Conservation (phyloP, 2,113 vertebrate genomes). For the Microcebus murinus region DNA sequence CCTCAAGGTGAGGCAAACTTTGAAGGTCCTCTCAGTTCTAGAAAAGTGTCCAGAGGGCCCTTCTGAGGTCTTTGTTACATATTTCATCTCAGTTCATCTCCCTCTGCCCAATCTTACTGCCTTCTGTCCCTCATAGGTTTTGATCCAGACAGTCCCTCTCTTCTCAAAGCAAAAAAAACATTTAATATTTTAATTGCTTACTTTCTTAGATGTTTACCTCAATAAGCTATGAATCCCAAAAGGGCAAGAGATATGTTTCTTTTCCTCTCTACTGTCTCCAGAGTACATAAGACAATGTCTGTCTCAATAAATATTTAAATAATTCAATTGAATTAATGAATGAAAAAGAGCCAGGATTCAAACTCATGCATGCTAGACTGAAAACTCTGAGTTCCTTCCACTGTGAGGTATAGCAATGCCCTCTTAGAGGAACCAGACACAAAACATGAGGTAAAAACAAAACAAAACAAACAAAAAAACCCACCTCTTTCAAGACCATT, state of each 20-base stretch:
- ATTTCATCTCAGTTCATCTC: not conserved
- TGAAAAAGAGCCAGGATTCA: not conserved
- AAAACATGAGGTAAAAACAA: not conserved
- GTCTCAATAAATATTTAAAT: not conserved
- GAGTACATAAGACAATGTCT: not conserved
- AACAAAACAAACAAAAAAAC: no score
- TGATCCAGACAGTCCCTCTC: not conserved
- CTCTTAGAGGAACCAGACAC: not conserved
- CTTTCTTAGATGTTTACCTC: not conserved
- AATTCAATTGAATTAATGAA: not conserved
- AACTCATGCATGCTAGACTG: not conserved
- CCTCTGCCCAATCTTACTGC: not conserved
- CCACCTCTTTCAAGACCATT: not conserved
- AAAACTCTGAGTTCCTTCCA: not conserved
- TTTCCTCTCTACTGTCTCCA: not conserved
- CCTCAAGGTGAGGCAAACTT: not conserved
- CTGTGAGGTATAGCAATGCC: not conserved
- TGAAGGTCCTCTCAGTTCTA: not conserved
- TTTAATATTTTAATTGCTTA: not conserved
- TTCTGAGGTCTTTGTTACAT: not conserved
- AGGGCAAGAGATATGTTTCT: not conserved
- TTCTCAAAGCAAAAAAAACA: not conserved
- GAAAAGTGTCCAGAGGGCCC: not conserved
- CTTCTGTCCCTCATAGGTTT: not conserved
- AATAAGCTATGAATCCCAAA: not conserved